phyloP scores from a whole-genome alignment of 2,797 vertebrate species.

The Scolopax rusticola region DNA sequence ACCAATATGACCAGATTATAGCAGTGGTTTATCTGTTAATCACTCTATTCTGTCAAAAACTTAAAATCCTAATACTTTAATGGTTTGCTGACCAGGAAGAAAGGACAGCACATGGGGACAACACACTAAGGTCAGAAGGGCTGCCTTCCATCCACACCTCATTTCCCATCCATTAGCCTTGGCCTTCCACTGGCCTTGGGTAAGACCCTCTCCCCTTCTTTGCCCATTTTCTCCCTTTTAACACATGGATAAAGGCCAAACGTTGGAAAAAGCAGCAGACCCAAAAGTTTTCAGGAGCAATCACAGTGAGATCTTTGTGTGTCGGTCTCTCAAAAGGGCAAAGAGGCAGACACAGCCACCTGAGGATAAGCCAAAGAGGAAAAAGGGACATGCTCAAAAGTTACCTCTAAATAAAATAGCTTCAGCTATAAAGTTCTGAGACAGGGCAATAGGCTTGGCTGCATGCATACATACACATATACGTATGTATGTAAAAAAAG shows the following conservation, averaged over 20 bases:
- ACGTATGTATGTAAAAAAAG: neutral
- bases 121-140: neutral
- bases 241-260: neutral
- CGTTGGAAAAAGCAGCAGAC: neutral
- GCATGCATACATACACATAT: too few species aligned
- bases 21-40: neutral
- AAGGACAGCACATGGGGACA: neutral
- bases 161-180: neutral
- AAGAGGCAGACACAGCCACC: neutral
- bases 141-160: neutral
- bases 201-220: neutral
- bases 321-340: neutral
- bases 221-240: neutral
- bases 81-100: neutral
- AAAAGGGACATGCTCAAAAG: neutral
- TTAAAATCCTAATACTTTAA: neutral
- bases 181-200: neutral
- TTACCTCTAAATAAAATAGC: neutral
- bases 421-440: neutral
- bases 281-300: neutral
- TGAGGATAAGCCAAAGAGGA: neutral
- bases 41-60: neutral
- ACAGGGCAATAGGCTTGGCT: neutral
- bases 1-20: neutral
- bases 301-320: neutral